phyloP scores from a whole-genome alignment of 2,888 invertebrate genomes.

The Sialis lutaria region DNA sequence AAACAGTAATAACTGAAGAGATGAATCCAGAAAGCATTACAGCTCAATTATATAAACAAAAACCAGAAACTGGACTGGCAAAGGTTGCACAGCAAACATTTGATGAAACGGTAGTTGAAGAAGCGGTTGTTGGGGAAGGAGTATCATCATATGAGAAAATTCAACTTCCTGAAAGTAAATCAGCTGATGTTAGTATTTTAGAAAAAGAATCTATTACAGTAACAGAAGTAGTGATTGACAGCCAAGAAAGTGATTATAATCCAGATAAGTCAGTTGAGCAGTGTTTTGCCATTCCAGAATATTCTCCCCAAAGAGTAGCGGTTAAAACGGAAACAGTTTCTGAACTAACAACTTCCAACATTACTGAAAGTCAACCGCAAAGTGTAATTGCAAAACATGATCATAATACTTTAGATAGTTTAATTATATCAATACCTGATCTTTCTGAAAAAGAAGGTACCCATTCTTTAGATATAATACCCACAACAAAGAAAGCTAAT shows the following conservation, averaged over 20 bases:
- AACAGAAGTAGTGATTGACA: constrained; percentile 28
- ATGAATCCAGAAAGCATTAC: constrained; percentile 22
- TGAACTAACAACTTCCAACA: constrained; percentile 21
- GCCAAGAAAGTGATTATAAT: constrained; percentile 29
- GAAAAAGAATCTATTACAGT: constrained; percentile 29
- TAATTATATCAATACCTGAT: constrained; percentile 33
- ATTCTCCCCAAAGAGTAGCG: constrained; percentile 28
- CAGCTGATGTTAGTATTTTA: constrained; percentile 24
- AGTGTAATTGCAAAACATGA: constrained; percentile 28
- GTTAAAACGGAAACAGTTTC: constrained; percentile 28
- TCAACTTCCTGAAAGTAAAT: constrained; percentile 22
- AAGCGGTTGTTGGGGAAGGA: constrained; percentile 35
- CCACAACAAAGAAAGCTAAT: constrained; percentile 20
- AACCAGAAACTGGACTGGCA: constrained; percentile 24
- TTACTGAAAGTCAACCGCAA: constrained; percentile 20
- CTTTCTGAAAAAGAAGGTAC: constrained; percentile 30
- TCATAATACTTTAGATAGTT: constrained; percentile 31
- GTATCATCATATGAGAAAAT: constrained; percentile 24
- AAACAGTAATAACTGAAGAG: constrained; percentile 32
- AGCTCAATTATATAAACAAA: constrained; percentile 17
- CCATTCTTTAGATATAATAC: constrained; percentile 16
- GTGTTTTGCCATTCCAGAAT: constrained; percentile 26
- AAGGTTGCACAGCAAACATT: constrained; percentile 25
- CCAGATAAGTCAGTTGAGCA: constrained; percentile 20
- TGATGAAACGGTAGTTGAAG: constrained; percentile 29